Percentiles rank a stretch among this genome's conserved stretches.
These are phyloP conservation scores for Fukomys damarensis DNA, from an alignment of 2,113 vertebrate genomes.

Conservation along the genomic window DNA sequence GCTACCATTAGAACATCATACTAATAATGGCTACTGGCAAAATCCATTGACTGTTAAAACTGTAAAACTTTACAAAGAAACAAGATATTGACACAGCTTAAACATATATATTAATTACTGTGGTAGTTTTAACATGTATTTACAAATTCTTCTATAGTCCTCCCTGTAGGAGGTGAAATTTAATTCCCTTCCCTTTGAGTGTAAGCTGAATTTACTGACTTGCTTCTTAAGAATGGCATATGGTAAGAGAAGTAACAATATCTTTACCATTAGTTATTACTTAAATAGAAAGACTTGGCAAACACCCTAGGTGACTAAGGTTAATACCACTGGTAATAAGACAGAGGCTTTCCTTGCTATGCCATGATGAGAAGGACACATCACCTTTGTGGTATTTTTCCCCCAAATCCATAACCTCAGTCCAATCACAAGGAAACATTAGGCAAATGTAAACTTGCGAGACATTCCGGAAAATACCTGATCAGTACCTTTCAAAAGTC, in stretches of 20 bases:
- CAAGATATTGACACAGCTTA: conserved; percentile 16
- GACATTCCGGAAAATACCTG: neutral
- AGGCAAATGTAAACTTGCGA: neutral
- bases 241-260: neutral
- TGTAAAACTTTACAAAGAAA: conserved; percentile 46
- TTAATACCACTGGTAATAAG: neutral
- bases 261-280: neutral
- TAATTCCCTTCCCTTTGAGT: neutral
- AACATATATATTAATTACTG: conserved; percentile 16
- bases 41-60: neutral
- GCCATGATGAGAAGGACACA: neutral
- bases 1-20: neutral
- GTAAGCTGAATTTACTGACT: neutral
- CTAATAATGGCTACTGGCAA: neutral
- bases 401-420: neutral
- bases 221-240: neutral
- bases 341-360: neutral
- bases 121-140: conserved; percentile 1
- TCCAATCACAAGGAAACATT: neutral
- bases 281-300: neutral
- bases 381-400: neutral
- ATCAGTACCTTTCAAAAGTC: neutral
- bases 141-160: conserved; percentile 39
- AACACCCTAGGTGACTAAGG: neutral
- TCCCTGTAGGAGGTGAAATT: neutral